Base-by-base conservation (phyloP, 1,140 invertebrate species). In the Caenorhabditis tropicalis region DNA sequence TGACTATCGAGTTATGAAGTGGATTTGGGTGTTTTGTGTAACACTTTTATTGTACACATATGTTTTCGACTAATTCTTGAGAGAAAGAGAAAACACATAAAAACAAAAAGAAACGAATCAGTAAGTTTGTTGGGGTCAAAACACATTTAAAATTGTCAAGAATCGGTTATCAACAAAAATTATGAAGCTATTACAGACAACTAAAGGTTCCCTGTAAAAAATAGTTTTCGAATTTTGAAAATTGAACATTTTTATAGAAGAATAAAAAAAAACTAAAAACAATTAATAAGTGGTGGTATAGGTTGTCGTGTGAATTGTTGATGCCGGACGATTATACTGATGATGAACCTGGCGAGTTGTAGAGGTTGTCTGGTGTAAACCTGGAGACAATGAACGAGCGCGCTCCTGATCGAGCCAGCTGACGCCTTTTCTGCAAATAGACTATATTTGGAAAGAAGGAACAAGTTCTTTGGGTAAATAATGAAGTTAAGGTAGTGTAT, bases 341-440 rank as follows among this genome's bases (percentile, higher is more conserved):
- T 74, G 65, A 74, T 46, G 65, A 46, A 74, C 33, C 24, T 74
- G 65, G 19, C 65, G 65, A 15, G 27, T 74, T 1, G 65, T 74
- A 12, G 36, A 46, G 19, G 36, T 74, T 19, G 65, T 43, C 43
- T 74, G 65, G 36, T 74, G 65, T 43, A 74, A 46, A 74, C 65
- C 51, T 9, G 83, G 83, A 39, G 83, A 84, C 48, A 84, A 33
- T 36, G 83, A 84, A 29, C 83, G 83, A 15, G 83, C 83, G 27
- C 83, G 83, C 51, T 84, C 83, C 53, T 84, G 83, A 84, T 84
- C 83, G 21, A 84, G 70, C 83, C 83, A 84, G 39, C 70, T 80
- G 36, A 84, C 83, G 27, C 83, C 83, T 70, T 84, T 84, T 81
- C 83, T 65, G 70, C 70, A 74, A 80, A 80, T 49, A 74, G 24